Evolutionary conservation across 2,113 vertebrate species (phyloP).

Genomic region (Otocyon megalotis): DNA sequence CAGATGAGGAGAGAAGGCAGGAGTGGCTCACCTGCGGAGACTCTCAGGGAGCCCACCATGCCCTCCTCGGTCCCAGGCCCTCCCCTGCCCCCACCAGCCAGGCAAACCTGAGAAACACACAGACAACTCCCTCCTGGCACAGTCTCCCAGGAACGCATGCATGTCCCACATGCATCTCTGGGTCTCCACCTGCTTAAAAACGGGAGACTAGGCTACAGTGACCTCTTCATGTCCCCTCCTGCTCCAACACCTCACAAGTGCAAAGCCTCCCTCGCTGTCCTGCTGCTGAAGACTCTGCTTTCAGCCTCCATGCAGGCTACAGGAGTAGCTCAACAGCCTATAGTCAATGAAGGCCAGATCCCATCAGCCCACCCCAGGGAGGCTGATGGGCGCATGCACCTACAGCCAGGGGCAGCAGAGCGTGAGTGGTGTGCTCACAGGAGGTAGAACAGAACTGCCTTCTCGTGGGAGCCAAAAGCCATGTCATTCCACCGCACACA

Average conservation of each 20-base stretch:
- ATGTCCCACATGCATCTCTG: not conserved
- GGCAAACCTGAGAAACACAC: not conserved
- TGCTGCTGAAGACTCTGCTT: not conserved
- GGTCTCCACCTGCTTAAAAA: not conserved
- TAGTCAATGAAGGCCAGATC: not conserved
- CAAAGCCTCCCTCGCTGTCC: not conserved
- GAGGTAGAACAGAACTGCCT: not conserved
- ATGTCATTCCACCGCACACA: rapidly evolving
- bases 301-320: not conserved
- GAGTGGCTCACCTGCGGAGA: not conserved
- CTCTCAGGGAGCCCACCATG: not conserved
- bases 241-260: not conserved
- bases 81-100: not conserved
- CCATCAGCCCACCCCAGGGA: not conserved
- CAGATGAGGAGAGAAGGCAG: not conserved
- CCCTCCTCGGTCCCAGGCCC: not conserved
- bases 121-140: no score
- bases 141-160: not conserved
- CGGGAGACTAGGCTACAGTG: not conserved
- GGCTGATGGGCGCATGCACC: not conserved
- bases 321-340: not conserved
- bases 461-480: not conserved
- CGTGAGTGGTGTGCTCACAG: not conserved
- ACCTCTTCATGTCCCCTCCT: not conserved
- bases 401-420: not conserved